These are phyloP conservation scores for Hippoglossus hippoglossus DNA, from an alignment of 2,797 vertebrate species.

Conservation along the genomic window DNA sequence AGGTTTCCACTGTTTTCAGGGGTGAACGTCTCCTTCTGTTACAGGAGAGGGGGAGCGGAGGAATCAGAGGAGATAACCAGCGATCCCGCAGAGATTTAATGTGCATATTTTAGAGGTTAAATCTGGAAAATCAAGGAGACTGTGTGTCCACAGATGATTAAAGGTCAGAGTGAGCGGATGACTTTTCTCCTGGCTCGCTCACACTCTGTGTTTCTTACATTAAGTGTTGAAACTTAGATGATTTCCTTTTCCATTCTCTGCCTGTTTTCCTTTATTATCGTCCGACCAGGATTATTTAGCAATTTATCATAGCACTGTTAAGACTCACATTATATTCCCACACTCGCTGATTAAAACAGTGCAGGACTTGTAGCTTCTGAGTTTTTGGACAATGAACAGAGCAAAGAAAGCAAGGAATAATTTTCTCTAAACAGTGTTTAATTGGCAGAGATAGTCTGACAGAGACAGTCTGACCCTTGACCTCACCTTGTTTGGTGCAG, in stretches of 20 bases:
- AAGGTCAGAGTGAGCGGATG: slow-evolving; percentile 30
- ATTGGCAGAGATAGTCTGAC: not conserved
- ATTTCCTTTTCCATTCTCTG: slow-evolving; percentile 27
- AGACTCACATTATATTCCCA: not conserved
- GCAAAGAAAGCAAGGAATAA: not conserved
- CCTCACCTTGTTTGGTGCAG: too few relatives aligned
- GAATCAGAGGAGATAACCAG: slow-evolving; percentile 51
- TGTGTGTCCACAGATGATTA: slow-evolving; percentile 41
- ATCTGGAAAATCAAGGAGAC: slow-evolving; percentile 45
- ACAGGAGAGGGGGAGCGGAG: slow-evolving; percentile 51
- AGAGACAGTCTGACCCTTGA: not conserved
- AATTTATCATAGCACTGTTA: not conserved
- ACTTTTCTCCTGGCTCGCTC: slow-evolving; percentile 32
- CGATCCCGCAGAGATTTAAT: slow-evolving; percentile 47
- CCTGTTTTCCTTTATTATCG: slow-evolving; percentile 3
- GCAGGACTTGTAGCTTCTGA: not conserved
- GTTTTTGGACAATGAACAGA: too few relatives aligned
- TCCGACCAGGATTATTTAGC: slow-evolving; percentile 6
- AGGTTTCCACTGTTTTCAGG: slow-evolving; percentile 57
- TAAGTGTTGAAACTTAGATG: slow-evolving; percentile 12
- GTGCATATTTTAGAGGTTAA: slow-evolving; percentile 52
- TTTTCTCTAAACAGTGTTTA: not conserved
- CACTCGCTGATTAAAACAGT: not conserved
- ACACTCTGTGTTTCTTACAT: slow-evolving; percentile 11
- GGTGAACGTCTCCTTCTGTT: slow-evolving; percentile 51